Percentiles rank a stretch among this genome's conserved stretches.
phyloP scores from a whole-genome alignment of 1,140 invertebrate genomes.

The Drosophila azteca region DNA sequence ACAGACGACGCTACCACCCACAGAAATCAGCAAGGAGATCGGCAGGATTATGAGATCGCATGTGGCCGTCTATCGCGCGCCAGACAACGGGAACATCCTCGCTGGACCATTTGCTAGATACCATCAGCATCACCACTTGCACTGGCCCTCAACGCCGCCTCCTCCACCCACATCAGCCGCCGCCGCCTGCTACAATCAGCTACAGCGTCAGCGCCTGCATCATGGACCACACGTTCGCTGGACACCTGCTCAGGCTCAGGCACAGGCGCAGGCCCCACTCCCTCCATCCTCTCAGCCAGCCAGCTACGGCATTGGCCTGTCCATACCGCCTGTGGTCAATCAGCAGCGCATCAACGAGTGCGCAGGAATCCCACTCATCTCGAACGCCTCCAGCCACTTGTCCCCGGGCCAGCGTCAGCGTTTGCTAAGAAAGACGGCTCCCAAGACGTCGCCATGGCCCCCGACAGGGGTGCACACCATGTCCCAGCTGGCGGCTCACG shows the following conservation, averaged over 20 bases:
- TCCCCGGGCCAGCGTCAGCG: constrained; percentile 69
- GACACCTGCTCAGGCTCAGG: constrained; percentile 25
- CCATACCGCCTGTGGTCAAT: constrained; percentile 49
- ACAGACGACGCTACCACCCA: constrained; percentile 22
- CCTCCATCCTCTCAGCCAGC: not conserved
- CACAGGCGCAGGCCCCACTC: constrained; percentile 15
- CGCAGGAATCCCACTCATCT: constrained; percentile 89
- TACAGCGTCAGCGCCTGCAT: constrained; percentile 41
- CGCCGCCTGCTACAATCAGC: constrained; percentile 27
- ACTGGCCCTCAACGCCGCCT: not conserved
- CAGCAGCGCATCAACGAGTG: constrained; percentile 84
- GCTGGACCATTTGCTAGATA: constrained; percentile 57
- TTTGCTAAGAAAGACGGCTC: constrained; percentile 61
- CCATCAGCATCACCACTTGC: constrained; percentile 27
- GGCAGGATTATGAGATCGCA: constrained; percentile 80
- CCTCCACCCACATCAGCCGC: constrained; percentile 5
- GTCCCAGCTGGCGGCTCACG: constrained; percentile 89
- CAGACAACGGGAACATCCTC: constrained; percentile 47
- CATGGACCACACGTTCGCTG: constrained; percentile 23
- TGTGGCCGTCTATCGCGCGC: constrained; percentile 73
- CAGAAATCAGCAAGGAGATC: constrained; percentile 36
- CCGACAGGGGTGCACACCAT: constrained; percentile 62
- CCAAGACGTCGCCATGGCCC: constrained; percentile 11
- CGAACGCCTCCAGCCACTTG: constrained; percentile 85
- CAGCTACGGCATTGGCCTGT: constrained; percentile 12